Conservation (phyloP, 2,113 vertebrate genomes). For the Gambusia affinis region DNA sequence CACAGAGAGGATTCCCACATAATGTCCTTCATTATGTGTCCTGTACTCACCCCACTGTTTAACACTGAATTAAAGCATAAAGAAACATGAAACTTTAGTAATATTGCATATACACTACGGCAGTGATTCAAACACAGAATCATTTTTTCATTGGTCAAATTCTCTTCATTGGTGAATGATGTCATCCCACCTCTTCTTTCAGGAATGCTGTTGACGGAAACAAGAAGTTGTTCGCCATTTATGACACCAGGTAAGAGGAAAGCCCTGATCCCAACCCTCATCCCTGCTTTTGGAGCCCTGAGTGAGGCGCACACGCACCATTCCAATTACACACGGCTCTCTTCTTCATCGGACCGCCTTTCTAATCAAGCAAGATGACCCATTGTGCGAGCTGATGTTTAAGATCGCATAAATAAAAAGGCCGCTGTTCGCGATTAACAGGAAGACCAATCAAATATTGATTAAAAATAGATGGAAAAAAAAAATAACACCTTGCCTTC, state of each 20-base stretch:
- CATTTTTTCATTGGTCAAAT: slow-evolving; percentile 19
- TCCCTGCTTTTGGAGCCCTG: background rate
- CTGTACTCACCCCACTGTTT: slow-evolving; percentile 32
- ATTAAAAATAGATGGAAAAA: slow-evolving; percentile 37
- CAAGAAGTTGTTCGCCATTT: slow-evolving; percentile 92
- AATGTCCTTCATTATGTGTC: slow-evolving; percentile 29
- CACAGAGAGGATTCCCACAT: slow-evolving; percentile 3
- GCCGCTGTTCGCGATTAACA: slow-evolving; percentile 7
- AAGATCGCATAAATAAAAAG: background rate
- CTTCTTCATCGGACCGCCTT: background rate
- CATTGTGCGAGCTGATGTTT: background rate
- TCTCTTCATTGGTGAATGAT: slow-evolving; percentile 21
- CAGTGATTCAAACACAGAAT: background rate
- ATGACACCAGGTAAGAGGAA: slow-evolving; percentile 89
- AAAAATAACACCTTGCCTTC: slow-evolving; percentile 35
- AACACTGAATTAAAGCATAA: slow-evolving; percentile 3
- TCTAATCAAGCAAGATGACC: background rate
- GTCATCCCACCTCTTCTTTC: slow-evolving; percentile 63
- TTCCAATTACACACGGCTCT: background rate
- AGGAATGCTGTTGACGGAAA: slow-evolving; percentile 95
- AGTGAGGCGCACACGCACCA: background rate
- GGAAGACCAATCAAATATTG: slow-evolving; percentile 39
- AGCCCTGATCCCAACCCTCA: slow-evolving; percentile 3
- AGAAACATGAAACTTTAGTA: background rate
- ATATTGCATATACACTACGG: background rate